phyloP scores from a whole-genome alignment of 92 coral and sea anemone genomes.

The Epizoanthus scotinus region DNA sequence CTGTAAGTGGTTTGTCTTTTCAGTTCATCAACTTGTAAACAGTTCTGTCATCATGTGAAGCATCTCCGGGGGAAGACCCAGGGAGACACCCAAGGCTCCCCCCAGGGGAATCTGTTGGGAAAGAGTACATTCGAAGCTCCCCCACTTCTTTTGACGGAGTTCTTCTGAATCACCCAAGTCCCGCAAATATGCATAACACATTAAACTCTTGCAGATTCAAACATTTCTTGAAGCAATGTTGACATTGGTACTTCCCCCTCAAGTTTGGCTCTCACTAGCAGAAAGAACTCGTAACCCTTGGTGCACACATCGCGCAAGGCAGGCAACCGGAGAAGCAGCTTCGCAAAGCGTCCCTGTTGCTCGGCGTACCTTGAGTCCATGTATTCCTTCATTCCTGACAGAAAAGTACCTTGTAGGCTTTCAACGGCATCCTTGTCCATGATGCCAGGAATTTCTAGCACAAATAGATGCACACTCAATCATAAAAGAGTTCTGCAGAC shows the following conservation, averaged over 20 bases:
- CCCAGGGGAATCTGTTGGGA: too few relatives aligned
- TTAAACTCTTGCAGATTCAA: constrained; percentile 83
- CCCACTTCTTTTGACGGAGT: too few relatives aligned
- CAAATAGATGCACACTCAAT: not conserved
- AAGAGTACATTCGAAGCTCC: too few relatives aligned
- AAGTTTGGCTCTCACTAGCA: constrained; percentile 82
- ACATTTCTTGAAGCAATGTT: constrained; percentile 89
- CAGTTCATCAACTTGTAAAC: too few relatives aligned
- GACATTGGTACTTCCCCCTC: constrained; percentile 99
- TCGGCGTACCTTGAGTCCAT: constrained; percentile 74
- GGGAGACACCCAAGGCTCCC: too few relatives aligned
- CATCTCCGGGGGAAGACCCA: too few relatives aligned
- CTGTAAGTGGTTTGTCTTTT: too few relatives aligned
- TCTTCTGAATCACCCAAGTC: too few relatives aligned
- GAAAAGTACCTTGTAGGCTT: constrained; percentile 68
- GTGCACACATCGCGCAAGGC: constrained; percentile 95
- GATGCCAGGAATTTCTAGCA: constrained; percentile 79
- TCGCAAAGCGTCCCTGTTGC: constrained; percentile 91
- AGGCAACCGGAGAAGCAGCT: constrained; percentile 87
- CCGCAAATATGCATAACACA: too few relatives aligned
- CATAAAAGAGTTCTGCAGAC: not conserved
- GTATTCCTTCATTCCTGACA: constrained; percentile 86
- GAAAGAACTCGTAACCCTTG: constrained; percentile 87
- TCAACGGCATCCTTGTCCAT: constrained; percentile 68
- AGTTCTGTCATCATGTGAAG: too few relatives aligned